Base-by-base conservation (phyloP, 2,888 invertebrate genomes). In the Crematogaster levior region DNA sequence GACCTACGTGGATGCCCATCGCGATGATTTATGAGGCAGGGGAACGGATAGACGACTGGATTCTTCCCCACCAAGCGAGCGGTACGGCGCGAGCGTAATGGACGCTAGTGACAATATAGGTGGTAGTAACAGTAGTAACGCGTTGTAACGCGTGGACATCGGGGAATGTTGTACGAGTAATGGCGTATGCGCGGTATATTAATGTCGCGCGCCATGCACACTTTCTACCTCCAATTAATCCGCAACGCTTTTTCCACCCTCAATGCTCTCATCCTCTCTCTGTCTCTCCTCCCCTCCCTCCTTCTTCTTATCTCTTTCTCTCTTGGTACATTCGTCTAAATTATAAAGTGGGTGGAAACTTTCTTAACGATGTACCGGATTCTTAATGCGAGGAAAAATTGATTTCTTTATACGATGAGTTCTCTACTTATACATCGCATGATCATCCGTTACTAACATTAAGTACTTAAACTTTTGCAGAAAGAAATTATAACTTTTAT, bases 1-100 rank as follows among this genome's bases (percentile, higher is more conserved):
- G 70, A 79, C 70, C 73, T 72, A 80, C n/a, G 60, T 80, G 60
- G 46, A 46, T 72, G 40, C 72, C 72, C 48, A 80, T 72, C 51
- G 65, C 70, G 66, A 77, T 43, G 40, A 56, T 77, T 65, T n/a
- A 66, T 53, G 40, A 61, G 77, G 21, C 30, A 56, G 53, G 51
- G 18, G 18, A 61, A 51, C 24, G 56, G 34, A 30, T n/a, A 30
- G 18, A 10, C 58, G 58, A 60, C 60, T 46, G 48, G 60, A 80
- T 73, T 80, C 70, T 60, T 61, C 73, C 37, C 70, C 58, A 79
- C 70, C 51, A 46, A 37, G 24, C 46, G 68, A 66, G 30, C 30
- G 56, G 10, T 40, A 66, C 34, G 56, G 37, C 24, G 24, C 40
- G 46, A 46, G 37, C 72, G 46, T 58, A 61, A 72, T 80, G 79